Percentiles rank a stretch among this genome's conserved stretches.
These are phyloP conservation scores for Bucco capensis DNA, from an alignment of 2,113 vertebrate species.

Conservation along the genomic window DNA sequence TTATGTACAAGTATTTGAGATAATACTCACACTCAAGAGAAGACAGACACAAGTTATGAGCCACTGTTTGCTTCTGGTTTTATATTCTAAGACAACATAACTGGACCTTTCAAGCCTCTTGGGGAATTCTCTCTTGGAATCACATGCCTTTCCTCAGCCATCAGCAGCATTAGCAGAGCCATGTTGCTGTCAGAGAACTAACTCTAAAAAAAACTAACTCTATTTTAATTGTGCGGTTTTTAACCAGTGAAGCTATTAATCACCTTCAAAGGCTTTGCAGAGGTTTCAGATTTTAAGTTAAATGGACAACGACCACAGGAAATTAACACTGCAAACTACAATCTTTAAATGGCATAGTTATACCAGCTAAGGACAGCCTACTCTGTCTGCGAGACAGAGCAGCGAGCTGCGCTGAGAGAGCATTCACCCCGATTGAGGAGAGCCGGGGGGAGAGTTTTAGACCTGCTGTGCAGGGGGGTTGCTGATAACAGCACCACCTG, in stretches of 20 bases:
- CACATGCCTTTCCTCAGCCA: neutral
- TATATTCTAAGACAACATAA: neutral
- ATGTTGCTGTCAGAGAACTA: neutral
- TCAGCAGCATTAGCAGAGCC: neutral
- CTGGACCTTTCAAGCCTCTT: neutral
- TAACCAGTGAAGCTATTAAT: neutral
- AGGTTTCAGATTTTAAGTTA: neutral
- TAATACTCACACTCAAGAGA: neutral
- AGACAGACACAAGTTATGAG: neutral
- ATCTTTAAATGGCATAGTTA: neutral
- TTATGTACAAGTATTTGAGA: neutral
- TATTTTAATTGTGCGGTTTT: neutral
- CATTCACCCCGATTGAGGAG: too few species aligned
- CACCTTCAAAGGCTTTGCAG: neutral
- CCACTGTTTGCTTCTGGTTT: neutral
- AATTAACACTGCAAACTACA: neutral
- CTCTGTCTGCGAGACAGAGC: too few species aligned
- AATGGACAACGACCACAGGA: neutral
- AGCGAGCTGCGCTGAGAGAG: too few species aligned
- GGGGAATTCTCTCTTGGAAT: neutral
- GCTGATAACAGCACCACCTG: too few species aligned
- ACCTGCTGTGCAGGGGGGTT: too few species aligned
- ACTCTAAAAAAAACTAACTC: too few species aligned
- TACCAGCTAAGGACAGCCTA: neutral
- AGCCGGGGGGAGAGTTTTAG: too few species aligned